Conservation (phyloP, 2,113 vertebrate species). For the Colius striatus region DNA sequence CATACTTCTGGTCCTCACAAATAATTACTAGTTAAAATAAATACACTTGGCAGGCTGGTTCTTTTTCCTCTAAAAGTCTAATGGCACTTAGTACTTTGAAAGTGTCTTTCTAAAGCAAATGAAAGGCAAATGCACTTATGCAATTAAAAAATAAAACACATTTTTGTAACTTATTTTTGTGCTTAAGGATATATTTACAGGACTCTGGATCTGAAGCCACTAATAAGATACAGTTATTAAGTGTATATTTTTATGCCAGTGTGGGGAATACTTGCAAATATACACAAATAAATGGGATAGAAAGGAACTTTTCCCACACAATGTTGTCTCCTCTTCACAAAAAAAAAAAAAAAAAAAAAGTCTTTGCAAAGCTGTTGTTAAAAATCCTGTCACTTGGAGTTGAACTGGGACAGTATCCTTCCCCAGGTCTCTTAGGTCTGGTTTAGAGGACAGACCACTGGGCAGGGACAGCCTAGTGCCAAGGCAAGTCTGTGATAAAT, state of each 20-base stretch:
- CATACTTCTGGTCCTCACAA: constrained; percentile 12
- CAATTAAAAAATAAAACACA: neutral
- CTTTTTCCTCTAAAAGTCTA: neutral
- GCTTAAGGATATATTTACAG: neutral
- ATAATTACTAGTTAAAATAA: constrained; percentile 32
- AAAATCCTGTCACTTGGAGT: neutral
- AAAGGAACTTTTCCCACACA: neutral
- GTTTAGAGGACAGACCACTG: neutral
- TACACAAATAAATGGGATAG: neutral
- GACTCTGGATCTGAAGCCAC: neutral
- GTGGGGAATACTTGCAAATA: neutral
- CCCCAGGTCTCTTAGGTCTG: neutral
- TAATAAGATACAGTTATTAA: neutral
- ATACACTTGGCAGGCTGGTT: neutral
- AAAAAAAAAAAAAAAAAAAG: neutral
- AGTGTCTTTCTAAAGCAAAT: neutral
- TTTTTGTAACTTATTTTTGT: neutral
- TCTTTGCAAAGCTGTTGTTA: neutral
- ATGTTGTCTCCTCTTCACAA: neutral
- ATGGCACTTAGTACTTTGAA: neutral
- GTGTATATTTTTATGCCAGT: neutral
- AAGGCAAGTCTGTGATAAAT: rapidly evolving
- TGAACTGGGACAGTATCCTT: neutral
- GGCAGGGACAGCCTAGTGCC: neutral
- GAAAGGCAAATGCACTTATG: neutral